These are phyloP conservation scores for Empis stercorea DNA, from an alignment of 2,888 invertebrate genomes.

Conservation along the genomic window DNA sequence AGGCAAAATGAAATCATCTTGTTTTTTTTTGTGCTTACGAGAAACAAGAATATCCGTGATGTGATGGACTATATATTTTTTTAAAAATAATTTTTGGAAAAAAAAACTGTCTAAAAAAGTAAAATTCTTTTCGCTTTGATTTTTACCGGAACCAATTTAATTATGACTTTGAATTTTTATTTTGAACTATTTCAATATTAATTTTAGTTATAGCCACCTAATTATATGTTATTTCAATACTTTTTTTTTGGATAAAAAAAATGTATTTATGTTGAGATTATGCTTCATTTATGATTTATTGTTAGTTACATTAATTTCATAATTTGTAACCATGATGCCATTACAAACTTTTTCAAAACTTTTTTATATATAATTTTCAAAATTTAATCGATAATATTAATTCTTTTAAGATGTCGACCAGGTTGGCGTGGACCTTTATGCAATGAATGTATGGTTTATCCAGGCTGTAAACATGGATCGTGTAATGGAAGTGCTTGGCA, in stretches of 20 bases:
- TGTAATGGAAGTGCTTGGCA: constrained; percentile 91
- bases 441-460: constrained; percentile 87
- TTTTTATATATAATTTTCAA: neutral
- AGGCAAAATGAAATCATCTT: too few species aligned
- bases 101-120: too few species aligned
- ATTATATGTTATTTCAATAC: too few species aligned
- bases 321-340: too few species aligned
- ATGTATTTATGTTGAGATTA: too few species aligned
- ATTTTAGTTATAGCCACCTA: neutral
- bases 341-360: neutral
- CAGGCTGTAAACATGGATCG: constrained; percentile 91
- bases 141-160: neutral
- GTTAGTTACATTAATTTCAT: too few species aligned
- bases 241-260: neutral
- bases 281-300: too few species aligned
- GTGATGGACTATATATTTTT: too few species aligned
- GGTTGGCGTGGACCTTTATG: constrained; percentile 91
- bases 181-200: neutral
- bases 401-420: constrained; percentile 59
- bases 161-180: neutral
- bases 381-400: neutral
- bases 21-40: too few species aligned
- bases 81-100: too few species aligned
- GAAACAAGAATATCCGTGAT: too few species aligned
- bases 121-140: neutral